Evolutionary conservation across 2,797 vertebrate species (phyloP).

Genomic region (Pantherophis alleghaniensis): DNA sequence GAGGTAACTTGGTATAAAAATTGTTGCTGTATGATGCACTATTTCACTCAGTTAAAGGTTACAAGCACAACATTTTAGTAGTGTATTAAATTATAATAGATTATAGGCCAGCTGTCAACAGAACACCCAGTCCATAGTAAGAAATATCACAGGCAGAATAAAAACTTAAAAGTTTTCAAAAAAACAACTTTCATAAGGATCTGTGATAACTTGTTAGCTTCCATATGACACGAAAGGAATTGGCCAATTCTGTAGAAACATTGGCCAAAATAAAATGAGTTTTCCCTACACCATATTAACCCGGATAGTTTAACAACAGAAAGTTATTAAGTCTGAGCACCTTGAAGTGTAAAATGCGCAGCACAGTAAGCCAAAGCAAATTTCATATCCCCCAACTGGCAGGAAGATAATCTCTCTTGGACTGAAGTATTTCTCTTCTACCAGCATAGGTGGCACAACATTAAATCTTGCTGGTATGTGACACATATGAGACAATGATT

Average conservation of each 20-base stretch:
- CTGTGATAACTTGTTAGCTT: background rate
- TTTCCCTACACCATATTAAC: background rate
- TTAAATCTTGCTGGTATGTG: background rate
- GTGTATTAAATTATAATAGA: background rate
- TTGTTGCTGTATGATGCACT: background rate
- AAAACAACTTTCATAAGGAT: background rate
- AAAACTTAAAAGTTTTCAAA: background rate
- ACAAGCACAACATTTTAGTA: background rate
- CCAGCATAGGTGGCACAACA: background rate
- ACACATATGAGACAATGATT: background rate
- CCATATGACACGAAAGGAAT: background rate
- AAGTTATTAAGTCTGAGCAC: background rate
- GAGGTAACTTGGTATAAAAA: background rate
- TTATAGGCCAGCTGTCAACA: background rate
- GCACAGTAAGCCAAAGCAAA: background rate
- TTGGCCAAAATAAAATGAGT: background rate
- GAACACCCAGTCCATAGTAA: background rate
- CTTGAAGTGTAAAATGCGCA: background rate
- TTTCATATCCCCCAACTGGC: background rate
- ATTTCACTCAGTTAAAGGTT: background rate
- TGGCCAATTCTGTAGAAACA: background rate
- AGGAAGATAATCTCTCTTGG: background rate
- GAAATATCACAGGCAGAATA: background rate
- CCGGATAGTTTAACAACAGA: background rate
- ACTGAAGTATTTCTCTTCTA: background rate